Base-by-base conservation (phyloP, 2,113 vertebrate species). In the Heterotis niloticus region DNA sequence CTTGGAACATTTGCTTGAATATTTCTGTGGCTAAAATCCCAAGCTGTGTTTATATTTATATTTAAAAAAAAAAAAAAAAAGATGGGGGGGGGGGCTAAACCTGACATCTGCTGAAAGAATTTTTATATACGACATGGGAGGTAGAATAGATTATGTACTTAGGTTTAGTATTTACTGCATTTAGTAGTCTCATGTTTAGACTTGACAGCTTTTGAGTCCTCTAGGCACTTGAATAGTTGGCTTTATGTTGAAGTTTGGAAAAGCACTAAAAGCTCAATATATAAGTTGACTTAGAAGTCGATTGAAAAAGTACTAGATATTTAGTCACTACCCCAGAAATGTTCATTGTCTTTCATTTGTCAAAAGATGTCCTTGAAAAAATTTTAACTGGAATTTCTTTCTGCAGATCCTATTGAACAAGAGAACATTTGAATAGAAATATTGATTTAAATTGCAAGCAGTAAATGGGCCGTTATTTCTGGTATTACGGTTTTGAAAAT, bases 11-110 rank as follows among this genome's bases (percentile, higher is more conserved):
- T 88, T 85, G 81, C 81, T 85, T 76, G 69, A 85, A 84, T 86
- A 88, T 82, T 88, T 91, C 86, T 90, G 86, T 86, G 84, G 87
- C 86, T 88, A 87, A 82, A 88, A 78, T 82, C 81, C 85, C 77
- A 87, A 84, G 85, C 84, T 87, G 79, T 87, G 84, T 86, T n/a
- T n/a, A n/a, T n/a, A n/a, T n/a, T n/a, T n/a, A n/a, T n/a, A n/a
- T n/a, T n/a, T n/a, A n/a, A n/a, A n/a, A n/a, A n/a, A n/a, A n/a
- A n/a, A n/a, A n/a, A n/a, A n/a, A n/a, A n/a, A n/a, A n/a, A n/a
- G n/a, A n/a, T n/a, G n/a, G n/a, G n/a, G n/a, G n/a, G n/a, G n/a
- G n/a, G n/a, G n/a, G n/a, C n/a, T n/a, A n/a, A n/a, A n/a, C 85
- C 85, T 87, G 76, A 88, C 86, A 86, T 88, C 87, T 88, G 86